Evolutionary conservation across 2,888 invertebrate species (phyloP).

Genomic region (Folsomia manolachei): DNA sequence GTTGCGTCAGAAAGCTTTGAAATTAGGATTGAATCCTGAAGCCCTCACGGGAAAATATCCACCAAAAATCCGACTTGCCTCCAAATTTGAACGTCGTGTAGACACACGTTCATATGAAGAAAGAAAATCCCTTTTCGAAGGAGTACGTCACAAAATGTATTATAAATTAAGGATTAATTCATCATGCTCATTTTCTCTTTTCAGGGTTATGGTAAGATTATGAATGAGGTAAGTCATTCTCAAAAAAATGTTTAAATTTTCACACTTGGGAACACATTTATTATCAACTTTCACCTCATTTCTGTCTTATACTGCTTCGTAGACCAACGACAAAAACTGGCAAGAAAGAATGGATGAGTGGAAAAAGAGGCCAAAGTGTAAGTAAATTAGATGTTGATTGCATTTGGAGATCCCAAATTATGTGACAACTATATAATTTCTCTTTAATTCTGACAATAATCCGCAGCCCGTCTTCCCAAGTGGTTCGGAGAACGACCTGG

Average conservation of each 20-base stretch:
- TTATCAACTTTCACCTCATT: no score
- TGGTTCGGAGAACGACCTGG: constrained; percentile 95
- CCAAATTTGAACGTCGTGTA: constrained; percentile 96
- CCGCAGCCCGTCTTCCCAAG: constrained; percentile 86
- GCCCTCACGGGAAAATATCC: constrained; percentile 95
- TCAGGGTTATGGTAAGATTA: constrained; percentile 77
- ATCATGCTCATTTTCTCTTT: not conserved
- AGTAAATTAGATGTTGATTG: no score
- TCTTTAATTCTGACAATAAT: not conserved
- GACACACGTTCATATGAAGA: constrained; percentile 95
- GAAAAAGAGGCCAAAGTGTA: constrained; percentile 84
- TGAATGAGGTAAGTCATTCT: no score
- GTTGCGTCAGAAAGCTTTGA: constrained; percentile 94
- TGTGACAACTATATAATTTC: not conserved
- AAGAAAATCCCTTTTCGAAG: constrained; percentile 93
- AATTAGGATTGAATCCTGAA: constrained; percentile 94
- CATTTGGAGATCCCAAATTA: not conserved
- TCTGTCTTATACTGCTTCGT: no score
- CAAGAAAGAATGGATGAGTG: constrained; percentile 80
- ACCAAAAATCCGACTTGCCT: constrained; percentile 98
- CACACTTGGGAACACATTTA: no score
- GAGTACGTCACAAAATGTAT: constrained; percentile 66
- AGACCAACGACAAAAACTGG: constrained; percentile 78
- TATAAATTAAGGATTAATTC: not conserved
- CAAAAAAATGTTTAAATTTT: no score